A percentile compares a stretch with the other conserved stretches of the same genome.
Evolutionary conservation across 2,797 vertebrate species (phyloP).

Genomic region (Ctenochaetus hawaiiensis): DNA sequence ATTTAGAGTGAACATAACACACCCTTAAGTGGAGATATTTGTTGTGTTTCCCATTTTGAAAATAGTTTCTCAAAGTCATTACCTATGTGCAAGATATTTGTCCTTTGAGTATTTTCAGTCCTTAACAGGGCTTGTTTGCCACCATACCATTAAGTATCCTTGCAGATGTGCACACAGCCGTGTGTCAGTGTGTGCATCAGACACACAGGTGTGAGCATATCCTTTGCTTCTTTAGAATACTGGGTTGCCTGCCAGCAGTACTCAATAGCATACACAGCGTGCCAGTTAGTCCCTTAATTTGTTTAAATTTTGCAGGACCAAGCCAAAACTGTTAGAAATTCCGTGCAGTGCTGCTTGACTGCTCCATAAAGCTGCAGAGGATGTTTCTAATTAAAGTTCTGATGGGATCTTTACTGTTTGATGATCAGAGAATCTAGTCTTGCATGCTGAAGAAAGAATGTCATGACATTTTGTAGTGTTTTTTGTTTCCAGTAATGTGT

Average conservation of each 20-base stretch:
- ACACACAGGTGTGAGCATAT: conserved; percentile 21
- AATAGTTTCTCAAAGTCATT: background rate
- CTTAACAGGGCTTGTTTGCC: background rate
- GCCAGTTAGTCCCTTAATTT: conserved; percentile 77
- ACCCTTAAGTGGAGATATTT: background rate
- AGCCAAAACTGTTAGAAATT: conserved; percentile 45
- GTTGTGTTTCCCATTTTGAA: conserved; percentile 23
- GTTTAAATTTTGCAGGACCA: conserved; percentile 67
- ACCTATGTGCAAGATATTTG: conserved; percentile 1
- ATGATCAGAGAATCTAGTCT: conserved; percentile 16
- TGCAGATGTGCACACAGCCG: background rate
- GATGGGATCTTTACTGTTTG: conserved; percentile 14
- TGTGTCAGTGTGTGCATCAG: conserved; percentile 22
- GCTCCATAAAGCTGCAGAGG: conserved; percentile 50
- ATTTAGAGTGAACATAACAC: conserved; percentile 4
- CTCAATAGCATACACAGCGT: conserved; percentile 54
- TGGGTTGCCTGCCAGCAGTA: conserved; percentile 63
- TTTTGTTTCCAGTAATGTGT: conserved; percentile 34
- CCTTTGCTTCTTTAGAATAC: conserved; percentile 55
- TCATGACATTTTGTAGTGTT: conserved; percentile 45
- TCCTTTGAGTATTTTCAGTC: conserved; percentile 17
- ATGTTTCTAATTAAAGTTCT: conserved; percentile 38
- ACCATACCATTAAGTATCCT: background rate
- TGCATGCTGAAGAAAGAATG: conserved; percentile 13
- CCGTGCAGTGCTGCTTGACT: conserved; percentile 15